Base-by-base conservation (phyloP, 2,888 invertebrate species). In the Sinelater perroti region DNA sequence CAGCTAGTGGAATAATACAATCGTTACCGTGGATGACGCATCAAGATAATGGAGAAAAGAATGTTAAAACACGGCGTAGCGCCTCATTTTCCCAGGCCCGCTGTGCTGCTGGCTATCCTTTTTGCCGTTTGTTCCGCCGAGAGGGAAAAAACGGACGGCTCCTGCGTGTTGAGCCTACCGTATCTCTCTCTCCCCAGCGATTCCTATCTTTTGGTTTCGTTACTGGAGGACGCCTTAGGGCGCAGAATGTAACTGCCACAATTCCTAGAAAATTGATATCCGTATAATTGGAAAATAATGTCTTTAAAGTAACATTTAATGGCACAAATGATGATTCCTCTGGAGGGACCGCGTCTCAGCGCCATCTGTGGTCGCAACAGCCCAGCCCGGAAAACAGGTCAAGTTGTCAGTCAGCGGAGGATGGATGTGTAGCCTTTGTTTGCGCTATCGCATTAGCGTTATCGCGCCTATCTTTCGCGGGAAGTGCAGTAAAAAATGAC, bases 1-100 rank as follows among this genome's bases (percentile, higher is more conserved):
- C 68, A 68, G 58, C 62, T 54, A 63, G 61, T 61, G 55, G 31
- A 56, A 56, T 60, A 57, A n/a, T 63, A 64, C 66, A 71, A 70
- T 75, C 75, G 74, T 75, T 75, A 75, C 71, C 56, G 67, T 69
- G 72, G 64, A 75, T 75, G 75, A 75, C 75, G 74, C 74, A 75
- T 75, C 75, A 75, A 72, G 72, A 74, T 72, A 67, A 69, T 70
- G 72, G 73, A 74, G 71, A 75, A 73, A 74, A 72, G 74, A 72
- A 72, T 67, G 68, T 68, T 71, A 71, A 73, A 72, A 70, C 71
- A 71, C 66, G 66, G 61, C 57, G 64, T 64, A 61, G 57, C 61
- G 66, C 65, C 64, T 65, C 69, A 71, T 67, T 71, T 74, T 73
- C 74, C 72, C 72, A 74, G 72, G 72, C 65, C 66, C 65, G 64